These are phyloP conservation scores for Montipora capitata DNA, from an alignment of 92 coral and sea anemone species.

Conservation along the genomic window DNA sequence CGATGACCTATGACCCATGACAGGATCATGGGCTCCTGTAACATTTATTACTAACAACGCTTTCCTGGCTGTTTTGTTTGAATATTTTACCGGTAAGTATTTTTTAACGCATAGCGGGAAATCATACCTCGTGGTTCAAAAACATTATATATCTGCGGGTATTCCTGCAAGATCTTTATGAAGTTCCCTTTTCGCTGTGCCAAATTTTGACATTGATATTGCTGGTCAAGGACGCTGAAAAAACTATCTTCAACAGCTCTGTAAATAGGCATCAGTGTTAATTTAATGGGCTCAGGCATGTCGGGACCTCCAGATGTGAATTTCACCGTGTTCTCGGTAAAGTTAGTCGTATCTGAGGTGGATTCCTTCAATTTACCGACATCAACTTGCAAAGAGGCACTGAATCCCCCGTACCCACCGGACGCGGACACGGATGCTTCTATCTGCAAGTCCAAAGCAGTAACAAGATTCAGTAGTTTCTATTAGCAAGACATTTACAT, in stretches of 20 bases:
- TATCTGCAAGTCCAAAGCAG: too few species aligned
- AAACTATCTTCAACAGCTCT: slow-evolving; percentile 11
- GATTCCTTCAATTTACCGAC: slow-evolving; percentile 45
- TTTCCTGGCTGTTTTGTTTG: too few species aligned
- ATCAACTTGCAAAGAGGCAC: slow-evolving; percentile 52
- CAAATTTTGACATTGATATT: not conserved
- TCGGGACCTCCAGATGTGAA: slow-evolving; percentile 48
- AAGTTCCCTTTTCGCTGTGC: not conserved
- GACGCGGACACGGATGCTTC: too few species aligned
- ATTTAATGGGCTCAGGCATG: slow-evolving; percentile 51
- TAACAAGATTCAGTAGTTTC: too few species aligned
- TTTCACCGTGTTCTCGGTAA: slow-evolving; percentile 42
- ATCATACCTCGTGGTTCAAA: not conserved
- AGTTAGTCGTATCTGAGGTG: slow-evolving; percentile 25
- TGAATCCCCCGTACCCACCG: too few species aligned
- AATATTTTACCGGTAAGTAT: too few species aligned
- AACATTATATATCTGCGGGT: not conserved
- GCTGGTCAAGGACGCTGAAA: slow-evolving; percentile 10
- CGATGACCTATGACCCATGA: too few species aligned
- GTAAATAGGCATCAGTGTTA: slow-evolving; percentile 47
- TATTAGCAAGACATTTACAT: too few species aligned
- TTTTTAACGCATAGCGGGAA: too few species aligned
- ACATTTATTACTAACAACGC: too few species aligned
- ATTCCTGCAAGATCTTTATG: not conserved
- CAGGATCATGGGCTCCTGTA: too few species aligned